Conservation (phyloP, 2,113 vertebrate genomes). For the Alethe diademata region DNA sequence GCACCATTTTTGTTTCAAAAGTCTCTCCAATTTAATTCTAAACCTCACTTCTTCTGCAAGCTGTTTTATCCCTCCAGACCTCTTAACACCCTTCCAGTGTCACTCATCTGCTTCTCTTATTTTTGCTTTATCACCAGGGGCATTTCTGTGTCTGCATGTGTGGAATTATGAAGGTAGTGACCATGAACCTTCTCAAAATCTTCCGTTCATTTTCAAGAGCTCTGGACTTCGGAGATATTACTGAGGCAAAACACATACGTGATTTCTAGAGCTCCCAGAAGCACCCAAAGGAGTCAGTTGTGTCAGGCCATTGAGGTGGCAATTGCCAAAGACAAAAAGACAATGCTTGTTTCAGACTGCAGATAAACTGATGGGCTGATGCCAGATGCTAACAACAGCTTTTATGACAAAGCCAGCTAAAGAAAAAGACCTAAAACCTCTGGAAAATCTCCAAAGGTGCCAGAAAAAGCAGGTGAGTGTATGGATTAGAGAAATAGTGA, state of each 20-base stretch:
- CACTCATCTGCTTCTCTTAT: background rate
- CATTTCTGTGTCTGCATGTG: background rate
- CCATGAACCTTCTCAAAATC: background rate
- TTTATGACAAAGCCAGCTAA: background rate
- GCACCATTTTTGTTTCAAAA: constrained; percentile 11
- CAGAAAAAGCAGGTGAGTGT: background rate
- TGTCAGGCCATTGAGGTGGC: background rate
- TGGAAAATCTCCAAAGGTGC: background rate
- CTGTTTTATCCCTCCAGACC: background rate
- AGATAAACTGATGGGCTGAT: background rate
- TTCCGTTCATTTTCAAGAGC: background rate
- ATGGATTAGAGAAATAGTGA: accelerated
- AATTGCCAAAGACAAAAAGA: background rate
- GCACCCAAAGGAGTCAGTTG: background rate
- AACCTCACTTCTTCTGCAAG: background rate
- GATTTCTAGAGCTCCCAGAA: background rate
- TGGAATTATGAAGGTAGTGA: background rate
- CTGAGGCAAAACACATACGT: background rate
- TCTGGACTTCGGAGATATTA: background rate
- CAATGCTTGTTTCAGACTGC: background rate
- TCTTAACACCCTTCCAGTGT: background rate
- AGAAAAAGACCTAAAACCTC: background rate
- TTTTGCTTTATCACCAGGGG: background rate
- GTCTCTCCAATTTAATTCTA: background rate
- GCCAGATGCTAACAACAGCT: background rate